These are phyloP conservation scores for Acheta domesticus DNA, from an alignment of 2,888 invertebrate genomes.

Conservation along the genomic window DNA sequence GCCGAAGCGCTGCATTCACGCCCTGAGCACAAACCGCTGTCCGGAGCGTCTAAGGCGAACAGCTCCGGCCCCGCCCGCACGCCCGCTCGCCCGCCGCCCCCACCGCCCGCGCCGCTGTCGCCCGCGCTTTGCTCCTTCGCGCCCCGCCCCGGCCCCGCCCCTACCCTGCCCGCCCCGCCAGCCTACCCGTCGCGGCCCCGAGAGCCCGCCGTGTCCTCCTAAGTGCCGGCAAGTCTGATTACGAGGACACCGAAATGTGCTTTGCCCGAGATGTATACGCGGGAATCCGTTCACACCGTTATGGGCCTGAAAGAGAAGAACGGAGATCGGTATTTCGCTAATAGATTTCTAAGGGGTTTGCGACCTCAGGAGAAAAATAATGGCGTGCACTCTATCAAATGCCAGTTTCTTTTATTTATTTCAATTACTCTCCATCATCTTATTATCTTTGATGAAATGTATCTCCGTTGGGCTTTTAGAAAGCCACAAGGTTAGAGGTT, in stretches of 20 bases:
- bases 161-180: background rate
- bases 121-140: slow-evolving; percentile 7
- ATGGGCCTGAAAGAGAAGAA: background rate
- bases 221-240: slow-evolving; percentile 11
- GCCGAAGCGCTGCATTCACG: slow-evolving; percentile 9
- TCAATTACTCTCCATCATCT: no score
- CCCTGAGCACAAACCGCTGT: slow-evolving; percentile 10
- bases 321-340: background rate
- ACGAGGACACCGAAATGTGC: slow-evolving; percentile 18
- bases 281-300: slow-evolving; percentile 18
- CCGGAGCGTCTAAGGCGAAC: slow-evolving; percentile 18
- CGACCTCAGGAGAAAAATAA: background rate
- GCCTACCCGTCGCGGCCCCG: background rate
- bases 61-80: background rate
- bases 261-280: slow-evolving; percentile 18
- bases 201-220: slow-evolving; percentile 18
- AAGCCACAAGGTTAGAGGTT: no score
- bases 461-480: no score
- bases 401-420: no score
- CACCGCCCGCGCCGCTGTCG: background rate
- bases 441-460: no score
- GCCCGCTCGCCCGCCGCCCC: background rate
- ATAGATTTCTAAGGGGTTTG: background rate
- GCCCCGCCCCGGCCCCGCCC: background rate
- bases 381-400: no score